Evolutionary conservation across 2,888 invertebrate genomes (phyloP).

Genomic region (Diaperis boleti): DNA sequence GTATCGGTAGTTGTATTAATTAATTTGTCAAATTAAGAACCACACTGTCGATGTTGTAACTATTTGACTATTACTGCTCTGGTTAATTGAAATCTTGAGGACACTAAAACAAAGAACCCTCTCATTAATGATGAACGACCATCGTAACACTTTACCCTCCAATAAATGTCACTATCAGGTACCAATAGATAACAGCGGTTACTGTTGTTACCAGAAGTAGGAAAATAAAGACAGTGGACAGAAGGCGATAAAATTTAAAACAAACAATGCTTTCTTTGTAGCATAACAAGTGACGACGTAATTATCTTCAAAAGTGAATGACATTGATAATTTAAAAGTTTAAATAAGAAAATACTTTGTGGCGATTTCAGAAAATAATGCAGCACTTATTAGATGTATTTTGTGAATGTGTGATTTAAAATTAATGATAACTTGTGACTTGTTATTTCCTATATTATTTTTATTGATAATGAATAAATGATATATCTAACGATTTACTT

Average conservation of each 20-base stretch:
- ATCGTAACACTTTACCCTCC: background rate
- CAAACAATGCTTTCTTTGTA: background rate
- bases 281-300: background rate
- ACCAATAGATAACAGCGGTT: background rate
- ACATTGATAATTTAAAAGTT: constrained; percentile 11
- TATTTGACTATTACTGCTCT: no score
- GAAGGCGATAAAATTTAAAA: background rate
- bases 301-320: constrained; percentile 21
- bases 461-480: background rate
- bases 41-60: no score
- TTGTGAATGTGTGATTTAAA: background rate
- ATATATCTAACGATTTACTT: constrained; percentile 22
- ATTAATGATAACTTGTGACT: background rate
- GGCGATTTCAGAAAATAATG: no score
- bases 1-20: no score
- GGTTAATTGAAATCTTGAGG: no score
- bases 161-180: background rate
- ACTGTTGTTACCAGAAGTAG: background rate
- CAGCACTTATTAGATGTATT: background rate
- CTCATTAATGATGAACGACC: background rate
- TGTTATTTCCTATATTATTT: constrained; percentile 11
- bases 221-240: background rate
- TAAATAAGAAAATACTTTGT: no score
- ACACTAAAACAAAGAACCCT: no score
- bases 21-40: no score